These are phyloP conservation scores for Caenorhabditis afra DNA, from an alignment of 2,888 invertebrate genomes.

Conservation along the genomic window DNA sequence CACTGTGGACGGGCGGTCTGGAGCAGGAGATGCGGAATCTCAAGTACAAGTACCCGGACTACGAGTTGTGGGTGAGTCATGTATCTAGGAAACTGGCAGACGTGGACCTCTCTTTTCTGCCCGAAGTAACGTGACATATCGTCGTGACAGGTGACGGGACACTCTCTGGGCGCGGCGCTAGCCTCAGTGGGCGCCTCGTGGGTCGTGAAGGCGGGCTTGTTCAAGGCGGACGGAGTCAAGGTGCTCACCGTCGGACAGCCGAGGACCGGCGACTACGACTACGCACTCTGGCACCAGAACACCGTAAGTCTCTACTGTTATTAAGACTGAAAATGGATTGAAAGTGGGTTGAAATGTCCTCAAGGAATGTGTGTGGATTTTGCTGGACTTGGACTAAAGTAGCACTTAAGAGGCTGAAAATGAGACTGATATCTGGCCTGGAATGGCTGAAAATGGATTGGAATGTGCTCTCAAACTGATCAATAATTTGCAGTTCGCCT, in stretches of 20 bases:
- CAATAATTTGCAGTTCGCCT: slow-evolving; percentile 60
- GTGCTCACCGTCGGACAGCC: slow-evolving; percentile 45
- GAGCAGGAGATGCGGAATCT: slow-evolving; percentile 47
- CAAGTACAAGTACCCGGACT: slow-evolving; percentile 56
- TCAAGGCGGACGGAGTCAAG: slow-evolving; percentile 34
- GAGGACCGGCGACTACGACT: slow-evolving; percentile 54
- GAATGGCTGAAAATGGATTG: too few relatives aligned
- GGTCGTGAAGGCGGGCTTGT: slow-evolving; percentile 47
- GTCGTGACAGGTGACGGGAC: slow-evolving; percentile 57
- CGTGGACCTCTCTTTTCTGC: too few relatives aligned
- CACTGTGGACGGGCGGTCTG: slow-evolving; percentile 55
- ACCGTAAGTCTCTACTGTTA: too few relatives aligned
- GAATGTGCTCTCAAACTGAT: too few relatives aligned
- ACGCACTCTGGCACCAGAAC: slow-evolving; percentile 54
- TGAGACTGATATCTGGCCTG: too few relatives aligned
- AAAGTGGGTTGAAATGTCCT: too few relatives aligned
- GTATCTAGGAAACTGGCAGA: too few relatives aligned
- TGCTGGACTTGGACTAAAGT: too few relatives aligned
- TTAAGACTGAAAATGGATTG: too few relatives aligned
- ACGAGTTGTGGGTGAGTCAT: slow-evolving; percentile 54
- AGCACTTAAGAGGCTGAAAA: too few relatives aligned
- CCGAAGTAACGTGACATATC: too few relatives aligned
- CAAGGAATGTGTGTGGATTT: too few relatives aligned
- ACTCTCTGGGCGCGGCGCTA: slow-evolving; percentile 53
- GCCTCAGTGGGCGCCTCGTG: slow-evolving; percentile 49